phyloP scores from a whole-genome alignment of 2,113 vertebrate genomes.

The Leiothrix lutea region DNA sequence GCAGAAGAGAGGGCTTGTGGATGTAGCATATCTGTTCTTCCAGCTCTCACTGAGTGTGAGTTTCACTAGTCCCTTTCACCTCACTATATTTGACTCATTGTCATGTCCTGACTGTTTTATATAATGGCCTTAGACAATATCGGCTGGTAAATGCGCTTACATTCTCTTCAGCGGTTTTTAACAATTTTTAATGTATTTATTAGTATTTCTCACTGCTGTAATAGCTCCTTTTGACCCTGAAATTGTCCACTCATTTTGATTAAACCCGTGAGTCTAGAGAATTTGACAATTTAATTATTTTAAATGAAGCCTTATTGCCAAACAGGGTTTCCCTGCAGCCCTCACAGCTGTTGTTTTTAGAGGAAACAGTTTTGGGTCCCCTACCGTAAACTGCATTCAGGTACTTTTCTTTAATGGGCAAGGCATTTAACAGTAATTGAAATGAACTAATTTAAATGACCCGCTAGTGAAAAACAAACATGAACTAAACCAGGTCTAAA shows the following conservation, averaged over 20 bases:
- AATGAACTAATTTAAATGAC: constrained; percentile 28
- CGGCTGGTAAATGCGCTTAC: not conserved
- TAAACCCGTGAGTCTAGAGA: not conserved
- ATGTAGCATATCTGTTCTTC: not conserved
- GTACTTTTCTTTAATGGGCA: not conserved
- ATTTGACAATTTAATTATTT: constrained; percentile 38
- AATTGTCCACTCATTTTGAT: constrained; percentile 23
- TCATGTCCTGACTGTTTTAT: not conserved
- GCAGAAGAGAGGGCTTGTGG: accelerated
- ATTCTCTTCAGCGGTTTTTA: not conserved
- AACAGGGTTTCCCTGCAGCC: constrained; percentile 1
- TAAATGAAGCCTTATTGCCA: constrained; percentile 18
- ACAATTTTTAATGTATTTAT: not conserved
- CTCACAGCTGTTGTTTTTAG: constrained; percentile 18
- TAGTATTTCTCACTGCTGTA: not conserved
- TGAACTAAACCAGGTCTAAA: not conserved
- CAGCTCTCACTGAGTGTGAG: not conserved
- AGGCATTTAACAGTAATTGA: constrained; percentile 1
- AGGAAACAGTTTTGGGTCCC: not conserved
- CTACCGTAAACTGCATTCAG: not conserved
- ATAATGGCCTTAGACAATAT: not conserved
- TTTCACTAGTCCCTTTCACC: not conserved
- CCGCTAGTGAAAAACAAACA: not conserved
- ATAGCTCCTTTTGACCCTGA: constrained; percentile 1
- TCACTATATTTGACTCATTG: not conserved